phyloP scores from a whole-genome alignment of 1,140 invertebrate species.

The Drosophila subpulchrella region DNA sequence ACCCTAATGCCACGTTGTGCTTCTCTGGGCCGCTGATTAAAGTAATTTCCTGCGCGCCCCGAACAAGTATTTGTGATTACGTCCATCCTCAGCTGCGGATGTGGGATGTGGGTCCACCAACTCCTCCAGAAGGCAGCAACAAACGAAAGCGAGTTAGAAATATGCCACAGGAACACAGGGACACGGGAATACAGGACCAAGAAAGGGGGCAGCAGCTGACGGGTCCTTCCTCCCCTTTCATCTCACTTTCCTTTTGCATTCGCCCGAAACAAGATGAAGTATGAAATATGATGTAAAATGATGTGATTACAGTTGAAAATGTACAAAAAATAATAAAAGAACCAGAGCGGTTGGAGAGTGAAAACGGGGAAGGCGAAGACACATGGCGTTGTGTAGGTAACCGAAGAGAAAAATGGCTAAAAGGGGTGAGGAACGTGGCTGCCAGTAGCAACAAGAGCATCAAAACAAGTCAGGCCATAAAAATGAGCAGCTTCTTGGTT shows the following conservation, averaged over 20 bases:
- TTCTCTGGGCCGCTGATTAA: slow-evolving; percentile 44
- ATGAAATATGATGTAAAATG: slow-evolving; percentile 82
- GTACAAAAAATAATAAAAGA: slow-evolving; percentile 52
- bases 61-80: slow-evolving; percentile 29
- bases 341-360: slow-evolving; percentile 8
- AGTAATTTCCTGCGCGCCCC: slow-evolving; percentile 62
- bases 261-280: slow-evolving; percentile 61
- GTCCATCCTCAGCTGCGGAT: slow-evolving; percentile 7
- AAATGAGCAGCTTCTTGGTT: slow-evolving; percentile 48
- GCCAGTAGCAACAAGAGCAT: slow-evolving; percentile 42
- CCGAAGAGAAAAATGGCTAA: slow-evolving; percentile 32
- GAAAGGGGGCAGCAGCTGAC: slow-evolving; percentile 16
- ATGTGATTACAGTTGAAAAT: slow-evolving; percentile 81
- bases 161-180: slow-evolving; percentile 24
- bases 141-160: slow-evolving; percentile 55
- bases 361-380: slow-evolving; percentile 21
- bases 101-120: not conserved
- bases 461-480: slow-evolving; percentile 65
- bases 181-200: not conserved
- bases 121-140: slow-evolving; percentile 11
- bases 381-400: slow-evolving; percentile 52
- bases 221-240: slow-evolving; percentile 8
- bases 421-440: slow-evolving; percentile 22
- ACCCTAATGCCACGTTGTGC: slow-evolving; percentile 15
- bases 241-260: slow-evolving; percentile 34